phyloP scores from a whole-genome alignment of 2,113 vertebrate genomes.

The Oncorhynchus clarkii region DNA sequence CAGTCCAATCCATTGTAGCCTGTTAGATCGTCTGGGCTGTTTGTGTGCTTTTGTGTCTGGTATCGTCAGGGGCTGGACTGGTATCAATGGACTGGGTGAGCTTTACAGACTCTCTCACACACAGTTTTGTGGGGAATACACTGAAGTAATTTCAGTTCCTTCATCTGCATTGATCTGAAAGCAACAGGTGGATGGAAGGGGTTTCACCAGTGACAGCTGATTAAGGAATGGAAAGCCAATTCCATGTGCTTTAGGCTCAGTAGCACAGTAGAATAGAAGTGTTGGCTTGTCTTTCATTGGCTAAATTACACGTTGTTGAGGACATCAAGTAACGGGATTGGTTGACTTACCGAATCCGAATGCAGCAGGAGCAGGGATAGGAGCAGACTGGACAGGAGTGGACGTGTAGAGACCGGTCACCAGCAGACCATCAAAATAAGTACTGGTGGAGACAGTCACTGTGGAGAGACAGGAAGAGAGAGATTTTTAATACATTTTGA shows the following conservation, averaged over 20 bases:
- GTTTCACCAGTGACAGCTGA: no score
- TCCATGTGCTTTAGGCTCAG: not conserved
- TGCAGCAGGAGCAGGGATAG: slow-evolving; percentile 86
- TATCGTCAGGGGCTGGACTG: not conserved
- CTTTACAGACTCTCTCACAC: not conserved
- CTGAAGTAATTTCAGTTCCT: no score
- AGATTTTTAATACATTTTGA: not conserved
- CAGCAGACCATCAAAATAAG: slow-evolving; percentile 92
- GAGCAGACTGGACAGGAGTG: slow-evolving; percentile 88
- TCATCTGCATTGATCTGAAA: not conserved
- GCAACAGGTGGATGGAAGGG: not conserved
- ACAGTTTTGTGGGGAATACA: not conserved
- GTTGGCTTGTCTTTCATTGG: not conserved
- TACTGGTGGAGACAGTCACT: slow-evolving; percentile 97
- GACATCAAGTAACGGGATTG: not conserved
- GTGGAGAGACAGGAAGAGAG: slow-evolving; percentile 29
- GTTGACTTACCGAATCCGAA: slow-evolving; percentile 92
- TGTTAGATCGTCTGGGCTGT: slow-evolving; percentile 18
- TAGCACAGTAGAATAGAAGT: no score
- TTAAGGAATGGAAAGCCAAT: no score
- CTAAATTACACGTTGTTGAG: not conserved
- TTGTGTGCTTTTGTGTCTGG: not conserved
- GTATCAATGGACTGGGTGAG: not conserved
- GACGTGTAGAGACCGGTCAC: slow-evolving; percentile 97
- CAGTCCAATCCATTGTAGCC: slow-evolving; percentile 55